phyloP scores from a whole-genome alignment of 1,140 invertebrate species.

The Proctacanthus coquilletti region DNA sequence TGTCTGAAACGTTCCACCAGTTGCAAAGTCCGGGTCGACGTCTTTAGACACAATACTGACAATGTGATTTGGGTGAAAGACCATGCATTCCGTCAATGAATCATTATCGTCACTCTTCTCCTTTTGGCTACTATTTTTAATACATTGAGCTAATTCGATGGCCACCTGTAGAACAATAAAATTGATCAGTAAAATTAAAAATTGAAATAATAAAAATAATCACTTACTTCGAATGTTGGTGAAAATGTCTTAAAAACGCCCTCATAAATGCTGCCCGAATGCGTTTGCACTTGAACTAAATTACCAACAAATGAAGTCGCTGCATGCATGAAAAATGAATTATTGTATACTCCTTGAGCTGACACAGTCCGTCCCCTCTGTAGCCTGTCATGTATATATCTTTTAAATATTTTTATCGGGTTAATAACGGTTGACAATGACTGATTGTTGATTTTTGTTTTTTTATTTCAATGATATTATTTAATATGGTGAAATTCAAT shows the following conservation, averaged over 20 bases:
- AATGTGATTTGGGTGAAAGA: slow-evolving; percentile 71
- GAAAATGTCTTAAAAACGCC: slow-evolving; percentile 79
- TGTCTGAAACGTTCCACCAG: slow-evolving; percentile 68
- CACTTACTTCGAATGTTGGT: slow-evolving; percentile 49
- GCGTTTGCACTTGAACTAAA: slow-evolving; percentile 62
- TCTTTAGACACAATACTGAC: slow-evolving; percentile 61
- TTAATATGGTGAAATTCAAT: neutral
- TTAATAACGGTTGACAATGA: neutral
- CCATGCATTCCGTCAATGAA: slow-evolving; percentile 62
- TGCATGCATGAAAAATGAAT: slow-evolving; percentile 74
- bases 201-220: slow-evolving; percentile 1
- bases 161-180: slow-evolving; percentile 39
- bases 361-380: slow-evolving; percentile 43
- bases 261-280: slow-evolving; percentile 66
- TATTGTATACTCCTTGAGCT: slow-evolving; percentile 72
- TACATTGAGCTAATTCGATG: slow-evolving; percentile 65
- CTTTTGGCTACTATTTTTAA: slow-evolving; percentile 44
- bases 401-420: slow-evolving; percentile 1
- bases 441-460: neutral
- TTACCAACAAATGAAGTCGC: slow-evolving; percentile 69
- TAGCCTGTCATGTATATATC: slow-evolving; percentile 31
- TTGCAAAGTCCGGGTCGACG: slow-evolving; percentile 77
- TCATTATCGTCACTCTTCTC: slow-evolving; percentile 34
- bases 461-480: neutral
- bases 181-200: slow-evolving; percentile 1